phyloP scores from a whole-genome alignment of 2,888 invertebrate genomes.

The Tyria jacobaeae region DNA sequence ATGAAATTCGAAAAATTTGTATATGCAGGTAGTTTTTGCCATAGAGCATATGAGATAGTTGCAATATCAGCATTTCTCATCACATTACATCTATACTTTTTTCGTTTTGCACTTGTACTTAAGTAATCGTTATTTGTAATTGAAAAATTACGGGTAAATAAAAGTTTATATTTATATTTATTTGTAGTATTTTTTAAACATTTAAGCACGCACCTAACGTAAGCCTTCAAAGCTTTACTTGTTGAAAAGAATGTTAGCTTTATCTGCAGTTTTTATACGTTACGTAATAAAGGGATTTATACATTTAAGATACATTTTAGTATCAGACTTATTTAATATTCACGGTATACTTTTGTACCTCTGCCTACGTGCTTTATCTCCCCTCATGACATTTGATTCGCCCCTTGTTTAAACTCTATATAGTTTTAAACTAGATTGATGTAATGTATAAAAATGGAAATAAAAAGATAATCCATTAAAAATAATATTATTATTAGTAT shows the following conservation, averaged over 20 bases:
- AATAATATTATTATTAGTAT: no score
- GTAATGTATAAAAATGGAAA: conserved; percentile 20
- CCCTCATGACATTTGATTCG: conserved; percentile 31
- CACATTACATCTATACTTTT: no score
- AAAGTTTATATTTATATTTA: background rate
- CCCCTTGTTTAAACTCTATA: conserved; percentile 22
- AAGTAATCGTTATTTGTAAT: no score
- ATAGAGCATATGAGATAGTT: background rate
- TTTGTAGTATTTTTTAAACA: background rate
- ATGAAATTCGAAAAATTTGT: conserved; percentile 19
- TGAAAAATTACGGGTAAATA: no score
- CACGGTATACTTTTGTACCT: conserved; percentile 7
- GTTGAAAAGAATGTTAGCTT: background rate
- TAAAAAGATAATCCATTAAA: no score
- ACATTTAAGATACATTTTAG: background rate
- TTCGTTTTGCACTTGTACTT: no score
- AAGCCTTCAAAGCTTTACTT: no score
- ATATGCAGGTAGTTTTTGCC: background rate
- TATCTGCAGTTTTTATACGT: no score
- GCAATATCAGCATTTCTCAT: no score
- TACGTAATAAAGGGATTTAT: background rate
- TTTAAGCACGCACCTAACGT: background rate
- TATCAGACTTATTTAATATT: conserved; percentile 3
- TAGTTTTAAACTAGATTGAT: conserved; percentile 16
- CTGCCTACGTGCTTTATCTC: conserved; percentile 24